A percentile compares a stretch with the other conserved stretches of the same genome.
Evolutionary conservation across 2,113 vertebrate species (phyloP).

Genomic region (Oceanodroma tethys): DNA sequence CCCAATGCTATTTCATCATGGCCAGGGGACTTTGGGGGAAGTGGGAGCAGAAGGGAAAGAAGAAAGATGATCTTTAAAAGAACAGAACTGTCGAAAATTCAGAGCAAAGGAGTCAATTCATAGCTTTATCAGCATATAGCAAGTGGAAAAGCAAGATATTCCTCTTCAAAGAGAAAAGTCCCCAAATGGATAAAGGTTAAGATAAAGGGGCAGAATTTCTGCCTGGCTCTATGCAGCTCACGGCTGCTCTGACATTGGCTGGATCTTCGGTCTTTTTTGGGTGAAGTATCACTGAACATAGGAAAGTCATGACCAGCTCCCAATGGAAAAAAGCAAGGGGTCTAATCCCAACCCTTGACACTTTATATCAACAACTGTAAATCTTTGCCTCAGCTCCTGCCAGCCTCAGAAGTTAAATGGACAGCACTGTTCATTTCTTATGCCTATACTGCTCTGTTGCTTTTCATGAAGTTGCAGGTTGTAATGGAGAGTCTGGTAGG

Average conservation of each 20-base stretch:
- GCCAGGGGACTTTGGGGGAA: not conserved
- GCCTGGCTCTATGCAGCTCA: not conserved
- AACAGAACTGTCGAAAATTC: slow-evolving; percentile 24
- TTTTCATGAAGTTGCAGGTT: not conserved
- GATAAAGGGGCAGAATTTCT: slow-evolving; percentile 38
- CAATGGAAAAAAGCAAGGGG: not conserved
- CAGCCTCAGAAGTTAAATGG: slow-evolving; percentile 15
- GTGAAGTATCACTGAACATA: not conserved
- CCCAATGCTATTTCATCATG: not conserved
- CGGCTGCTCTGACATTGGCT: not conserved
- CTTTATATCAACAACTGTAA: not conserved
- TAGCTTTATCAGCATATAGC: slow-evolving; percentile 42
- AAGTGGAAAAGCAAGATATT: slow-evolving; percentile 49
- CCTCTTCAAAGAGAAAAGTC: slow-evolving; percentile 30
- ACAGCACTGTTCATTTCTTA: not conserved
- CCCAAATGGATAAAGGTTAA: slow-evolving; percentile 45
- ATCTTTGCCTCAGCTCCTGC: slow-evolving; percentile 9
- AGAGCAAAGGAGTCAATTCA: slow-evolving; percentile 37
- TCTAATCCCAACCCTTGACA: slow-evolving; percentile 10
- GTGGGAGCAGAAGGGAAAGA: not conserved
- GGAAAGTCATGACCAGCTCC: not conserved
- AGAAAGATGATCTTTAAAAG: slow-evolving; percentile 44
- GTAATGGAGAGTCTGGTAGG: not conserved
- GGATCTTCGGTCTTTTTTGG: not conserved
- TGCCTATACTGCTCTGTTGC: not conserved